Base-by-base conservation (phyloP, 2,113 vertebrate genomes). In the Hippocampus guttulatus region DNA sequence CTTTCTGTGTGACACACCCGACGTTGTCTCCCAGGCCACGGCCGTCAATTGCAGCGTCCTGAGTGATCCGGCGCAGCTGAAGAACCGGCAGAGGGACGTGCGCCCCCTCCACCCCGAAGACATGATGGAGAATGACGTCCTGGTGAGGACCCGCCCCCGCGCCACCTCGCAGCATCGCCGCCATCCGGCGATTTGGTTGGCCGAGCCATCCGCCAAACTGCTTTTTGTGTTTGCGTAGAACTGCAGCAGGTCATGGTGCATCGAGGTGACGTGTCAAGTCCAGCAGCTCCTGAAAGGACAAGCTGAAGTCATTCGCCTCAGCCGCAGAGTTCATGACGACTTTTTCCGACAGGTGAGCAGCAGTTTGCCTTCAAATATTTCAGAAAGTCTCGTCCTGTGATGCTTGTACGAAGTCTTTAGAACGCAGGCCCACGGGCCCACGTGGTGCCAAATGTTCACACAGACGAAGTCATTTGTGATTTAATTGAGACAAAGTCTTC, bases 321-420 rank as follows among this genome's bases (percentile, higher is more conserved):
- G 94, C 71, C 91, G 95, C 58, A 84, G 90, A 79, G 74, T 98
- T 54, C 93, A 96, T 23, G 93, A 95, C 3, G 92, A 93, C 27
- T 97, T 97, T 85, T 96, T 98, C 90, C 89, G 91, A 74, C 90
- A 92, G 88, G 96, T 97, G 84, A 92, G 85, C 11, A 20, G 27
- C 58, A 5, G 23, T 12, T 27, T 51, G 20, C 18, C 49, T 33
- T 18, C 9, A 45, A 45, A 30, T 30, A 30, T 30, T 30, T 30
- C 2, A 30, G 30, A 30, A 45, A 2, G 2, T 11, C 12, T 45
- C 11, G 12, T 45, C 2, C 43, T 12, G 12, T 11, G 10, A 45
- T 33, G 30, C 30, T 33, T 33, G 30, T 33, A 5, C 30, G 4
- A 33, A 33, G 30, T 33, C 30, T 33, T 33, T 33, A 33, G 30